Conservation (phyloP, 2,888 invertebrate species). For the Ametastegia equiseti region DNA sequence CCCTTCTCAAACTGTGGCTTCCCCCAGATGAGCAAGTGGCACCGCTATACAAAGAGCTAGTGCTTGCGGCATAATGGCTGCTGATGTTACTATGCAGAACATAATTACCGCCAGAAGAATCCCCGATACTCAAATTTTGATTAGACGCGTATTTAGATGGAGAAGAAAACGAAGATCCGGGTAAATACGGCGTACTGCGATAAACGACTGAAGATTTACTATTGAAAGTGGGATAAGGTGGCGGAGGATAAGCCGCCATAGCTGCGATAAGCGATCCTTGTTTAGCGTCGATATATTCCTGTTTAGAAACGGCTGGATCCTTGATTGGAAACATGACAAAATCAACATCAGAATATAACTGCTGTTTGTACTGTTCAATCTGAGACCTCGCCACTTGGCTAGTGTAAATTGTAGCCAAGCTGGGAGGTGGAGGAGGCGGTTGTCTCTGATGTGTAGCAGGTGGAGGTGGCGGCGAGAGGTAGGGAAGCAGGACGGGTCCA, state of each 20-base stretch:
- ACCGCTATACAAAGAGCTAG: constrained; percentile 76
- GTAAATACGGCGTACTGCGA: constrained; percentile 89
- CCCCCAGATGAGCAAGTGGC: constrained; percentile 75
- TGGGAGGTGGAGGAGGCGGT: constrained; percentile 82
- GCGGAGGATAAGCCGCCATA: constrained; percentile 79
- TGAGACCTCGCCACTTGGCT: constrained; percentile 85
- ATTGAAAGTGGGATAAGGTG: constrained; percentile 76
- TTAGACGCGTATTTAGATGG: constrained; percentile 88
- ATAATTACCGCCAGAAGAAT: constrained; percentile 65
- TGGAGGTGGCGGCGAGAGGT: constrained; percentile 80
- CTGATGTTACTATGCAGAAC: constrained; percentile 67
- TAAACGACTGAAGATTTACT: constrained; percentile 86
- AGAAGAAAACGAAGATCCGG: constrained; percentile 81
- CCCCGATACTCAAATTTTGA: constrained; percentile 80
- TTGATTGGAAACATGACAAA: constrained; percentile 94
- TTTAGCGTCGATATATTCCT: constrained; percentile 94
- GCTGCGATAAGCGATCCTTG: constrained; percentile 85
- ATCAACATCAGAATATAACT: constrained; percentile 93
- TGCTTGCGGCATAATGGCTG: constrained; percentile 74
- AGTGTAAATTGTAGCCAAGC: constrained; percentile 85
- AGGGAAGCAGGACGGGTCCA: constrained; percentile 76
- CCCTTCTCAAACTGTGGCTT: constrained; percentile 73
- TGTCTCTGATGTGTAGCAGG: constrained; percentile 79
- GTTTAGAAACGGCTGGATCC: constrained; percentile 92
- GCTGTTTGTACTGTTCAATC: constrained; percentile 92